Conservation (phyloP, 2,113 vertebrate genomes). For the Ophiodon elongatus region DNA sequence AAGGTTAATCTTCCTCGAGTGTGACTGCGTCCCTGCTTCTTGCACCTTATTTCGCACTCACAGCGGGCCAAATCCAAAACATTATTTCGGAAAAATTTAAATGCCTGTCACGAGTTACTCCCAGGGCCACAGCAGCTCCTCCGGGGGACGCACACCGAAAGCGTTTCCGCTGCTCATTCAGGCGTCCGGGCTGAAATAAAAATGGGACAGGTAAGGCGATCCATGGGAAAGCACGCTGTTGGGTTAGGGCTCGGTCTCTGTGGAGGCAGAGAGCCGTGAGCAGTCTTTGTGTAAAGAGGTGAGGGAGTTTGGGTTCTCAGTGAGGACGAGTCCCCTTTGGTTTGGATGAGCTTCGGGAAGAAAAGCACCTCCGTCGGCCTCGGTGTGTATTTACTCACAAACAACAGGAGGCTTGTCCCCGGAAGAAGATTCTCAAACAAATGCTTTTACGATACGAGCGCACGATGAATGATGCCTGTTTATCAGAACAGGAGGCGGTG, state of each 20-base stretch:
- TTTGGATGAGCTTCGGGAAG: neutral
- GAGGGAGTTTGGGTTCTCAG: slow-evolving; percentile 23
- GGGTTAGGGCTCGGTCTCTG: slow-evolving; percentile 29
- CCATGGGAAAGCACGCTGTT: slow-evolving; percentile 58
- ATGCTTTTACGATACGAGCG: neutral
- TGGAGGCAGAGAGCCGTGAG: neutral
- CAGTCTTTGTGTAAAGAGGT: slow-evolving; percentile 44
- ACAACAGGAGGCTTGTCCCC: neutral
- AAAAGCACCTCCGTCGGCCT: neutral
- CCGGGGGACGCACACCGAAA: neutral
- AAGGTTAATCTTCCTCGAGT: slow-evolving; percentile 41
- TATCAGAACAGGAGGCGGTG: too few relatives aligned
- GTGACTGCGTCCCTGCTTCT: neutral
- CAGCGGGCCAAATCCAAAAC: neutral
- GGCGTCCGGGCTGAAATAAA: neutral
- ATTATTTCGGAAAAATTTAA: neutral
- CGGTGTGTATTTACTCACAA: neutral
- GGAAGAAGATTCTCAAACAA: neutral
- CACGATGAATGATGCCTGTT: too few relatives aligned
- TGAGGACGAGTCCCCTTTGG: neutral
- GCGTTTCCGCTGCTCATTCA: neutral
- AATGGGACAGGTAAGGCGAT: slow-evolving; percentile 61
- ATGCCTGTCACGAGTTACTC: neutral
- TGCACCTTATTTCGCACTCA: slow-evolving; percentile 9
- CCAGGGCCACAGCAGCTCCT: neutral